Base-by-base conservation (phyloP, 2,888 invertebrate genomes). In the Luperina nickerlii region DNA sequence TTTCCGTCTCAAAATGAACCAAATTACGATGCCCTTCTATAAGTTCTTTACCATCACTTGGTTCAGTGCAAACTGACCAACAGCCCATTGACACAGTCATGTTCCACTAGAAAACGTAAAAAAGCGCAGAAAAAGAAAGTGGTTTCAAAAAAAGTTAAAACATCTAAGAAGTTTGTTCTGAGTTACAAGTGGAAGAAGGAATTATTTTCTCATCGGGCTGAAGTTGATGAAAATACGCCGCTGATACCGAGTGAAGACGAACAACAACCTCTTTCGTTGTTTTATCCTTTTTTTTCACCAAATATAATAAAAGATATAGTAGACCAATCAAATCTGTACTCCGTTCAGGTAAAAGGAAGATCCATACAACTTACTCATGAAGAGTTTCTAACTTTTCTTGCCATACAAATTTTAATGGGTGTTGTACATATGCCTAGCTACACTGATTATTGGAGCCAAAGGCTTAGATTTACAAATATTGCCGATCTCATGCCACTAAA, bases 131-230 rank as follows among this genome's bases (percentile, higher is more conserved):
- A 65, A 65, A 65, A 15, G 9, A 65, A 32, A 65, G 20, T 65
- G 1, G 9, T 65, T 65, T 32, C 65, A 32, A 65, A 65, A n/a
- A 65, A 65, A 65, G 32, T 65, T 20, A 65, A 38, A 38, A 65
- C 65, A 65, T 65, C 65, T 24, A 38, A 20, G 11, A 65, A 65
- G 65, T 38, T 65, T 38, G 65, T 65, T 65, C 20, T 65, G 32
- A 65, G 38, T 65, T 65, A 65, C 65, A 65, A 38, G 65, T 65
- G 65, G 32, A 65, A 65, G 32, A 65, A 65, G 65, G 65, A 65
- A 65, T 65, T 20, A 38, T 38, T 65, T 65, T 32, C n/a, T 65
- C 9, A 65, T 65, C 65, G 65, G 32, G 20, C 32, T 63, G 32
- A 63, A 63, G 13, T 27, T 63, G 63, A 63, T 38, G 65, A 38